Conservation (phyloP, 2,113 vertebrate genomes). For the Gymnogyps californianus region DNA sequence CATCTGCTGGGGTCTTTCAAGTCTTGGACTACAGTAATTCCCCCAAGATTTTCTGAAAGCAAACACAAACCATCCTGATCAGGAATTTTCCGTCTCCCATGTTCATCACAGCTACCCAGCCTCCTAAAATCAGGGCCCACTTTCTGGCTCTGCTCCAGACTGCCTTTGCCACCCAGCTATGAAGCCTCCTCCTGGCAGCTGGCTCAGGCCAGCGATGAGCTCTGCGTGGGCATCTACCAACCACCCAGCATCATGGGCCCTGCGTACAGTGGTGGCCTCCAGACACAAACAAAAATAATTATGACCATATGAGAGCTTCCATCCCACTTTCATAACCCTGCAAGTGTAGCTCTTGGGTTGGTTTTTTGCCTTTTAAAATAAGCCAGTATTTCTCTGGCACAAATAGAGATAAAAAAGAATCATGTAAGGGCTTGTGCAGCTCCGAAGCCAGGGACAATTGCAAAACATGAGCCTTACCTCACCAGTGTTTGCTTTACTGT, state of each 20-base stretch:
- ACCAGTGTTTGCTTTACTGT: neutral
- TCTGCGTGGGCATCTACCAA: fast-evolving
- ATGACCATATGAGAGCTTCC: neutral
- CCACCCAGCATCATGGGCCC: no score
- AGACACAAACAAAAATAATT: neutral
- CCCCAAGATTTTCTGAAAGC: neutral
- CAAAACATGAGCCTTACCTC: neutral
- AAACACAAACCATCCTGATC: neutral
- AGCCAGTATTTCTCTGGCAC: neutral
- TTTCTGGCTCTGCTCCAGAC: neutral
- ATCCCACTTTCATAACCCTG: neutral
- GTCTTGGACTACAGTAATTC: neutral
- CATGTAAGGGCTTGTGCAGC: neutral
- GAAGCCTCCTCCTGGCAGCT: neutral
- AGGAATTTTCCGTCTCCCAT: neutral
- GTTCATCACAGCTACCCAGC: neutral
- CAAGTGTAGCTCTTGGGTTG: neutral
- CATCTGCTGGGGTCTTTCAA: neutral
- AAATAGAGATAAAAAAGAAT: neutral
- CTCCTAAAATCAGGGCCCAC: neutral
- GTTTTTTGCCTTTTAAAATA: neutral
- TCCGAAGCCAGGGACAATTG: neutral
- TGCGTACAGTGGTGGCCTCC: neutral
- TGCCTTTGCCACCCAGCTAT: neutral
- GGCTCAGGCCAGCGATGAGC: neutral